Evolutionary conservation across 2,797 vertebrate species (phyloP), one percentile per base, ranked within the genome.

Genomic region (Thunnus albacares): DNA sequence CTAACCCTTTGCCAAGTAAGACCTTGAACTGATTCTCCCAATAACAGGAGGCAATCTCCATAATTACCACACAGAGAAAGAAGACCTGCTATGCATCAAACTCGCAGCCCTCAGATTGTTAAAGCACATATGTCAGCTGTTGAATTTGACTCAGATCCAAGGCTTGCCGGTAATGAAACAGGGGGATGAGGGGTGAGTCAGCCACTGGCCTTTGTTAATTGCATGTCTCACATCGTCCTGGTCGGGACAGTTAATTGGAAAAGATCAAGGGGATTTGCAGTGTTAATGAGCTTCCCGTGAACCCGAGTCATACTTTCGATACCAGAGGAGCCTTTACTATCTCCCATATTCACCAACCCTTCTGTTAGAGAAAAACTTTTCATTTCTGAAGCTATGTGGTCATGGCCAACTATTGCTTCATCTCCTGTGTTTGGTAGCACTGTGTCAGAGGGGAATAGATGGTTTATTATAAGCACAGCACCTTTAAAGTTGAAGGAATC

Each of bases 211-310:
- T 90, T 90, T 85, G 89, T 92, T 93, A 92, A 94, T 93, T 94
- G 91, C 90, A 77, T 86, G 91, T 90, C 90, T 94, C 89, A 83
- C 88, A 83, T 90, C 92, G 84, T 91, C 90, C 89, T 88, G 90
- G 77, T 81, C 79, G 79, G 90, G 92, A 92, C 86, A 86, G 89
- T 93, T 93, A 93, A 94, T 95, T 95, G 92, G 93, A 92, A 90
- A 89, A 93, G 90, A 93, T 94, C 91, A 94, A 92, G 87, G 86
- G 88, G 92, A 93, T 94, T 94, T 91, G 79, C 87, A 89, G 88
- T 85, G 90, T 92, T 94, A 93, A 93, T 91, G 91, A 94, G 93
- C 90, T 92, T 93, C 90, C 89, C 14, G 81, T 87, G 91, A 93
- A 92, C 90, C 80, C 75, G 38, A 91, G 87, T 92, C 90, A 92